These are phyloP conservation scores for Perca schrenkii DNA, from an alignment of 2,113 vertebrate species.

Conservation along the genomic window DNA sequence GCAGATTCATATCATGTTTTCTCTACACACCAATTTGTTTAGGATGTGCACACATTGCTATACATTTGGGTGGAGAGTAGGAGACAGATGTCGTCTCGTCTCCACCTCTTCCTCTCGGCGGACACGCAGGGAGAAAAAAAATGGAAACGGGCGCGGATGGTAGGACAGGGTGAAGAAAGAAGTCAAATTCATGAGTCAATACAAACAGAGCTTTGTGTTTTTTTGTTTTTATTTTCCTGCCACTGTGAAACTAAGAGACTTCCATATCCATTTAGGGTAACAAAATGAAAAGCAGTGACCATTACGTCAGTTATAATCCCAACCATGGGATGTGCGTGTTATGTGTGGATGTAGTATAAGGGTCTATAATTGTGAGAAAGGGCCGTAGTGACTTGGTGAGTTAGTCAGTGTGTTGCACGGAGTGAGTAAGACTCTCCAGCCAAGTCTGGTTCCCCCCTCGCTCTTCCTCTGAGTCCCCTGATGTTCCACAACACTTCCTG, in stretches of 20 bases:
- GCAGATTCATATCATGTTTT: conserved; percentile 68
- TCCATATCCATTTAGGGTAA: conserved; percentile 54
- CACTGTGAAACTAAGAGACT: not conserved
- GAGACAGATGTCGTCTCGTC: conserved; percentile 35
- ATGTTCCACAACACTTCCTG: conserved; percentile 76
- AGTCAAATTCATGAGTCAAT: conserved; percentile 35
- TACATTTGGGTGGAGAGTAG: conserved; percentile 28
- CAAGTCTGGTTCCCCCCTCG: not conserved
- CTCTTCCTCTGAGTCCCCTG: conserved; percentile 72
- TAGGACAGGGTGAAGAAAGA: conserved; percentile 30
- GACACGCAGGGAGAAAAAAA: conserved; percentile 13
- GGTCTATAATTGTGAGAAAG: conserved; percentile 3
- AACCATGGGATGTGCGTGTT: conserved; percentile 31
- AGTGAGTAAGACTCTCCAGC: conserved; percentile 58
- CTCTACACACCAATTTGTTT: conserved; percentile 32
- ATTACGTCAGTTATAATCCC: conserved; percentile 41
- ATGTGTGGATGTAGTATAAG: conserved; percentile 23
- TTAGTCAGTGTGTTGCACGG: conserved; percentile 41
- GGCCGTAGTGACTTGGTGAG: not conserved
- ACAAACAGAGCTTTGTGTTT: conserved; percentile 33
- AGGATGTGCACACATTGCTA: conserved; percentile 39
- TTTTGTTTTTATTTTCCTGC: conserved; percentile 55
- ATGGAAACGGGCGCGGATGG: conserved; percentile 20
- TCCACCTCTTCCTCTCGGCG: conserved; percentile 61
- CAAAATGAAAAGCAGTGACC: conserved; percentile 6